Base-by-base conservation (phyloP, 2,888 invertebrate species). In the Cheilosia vernalis region DNA sequence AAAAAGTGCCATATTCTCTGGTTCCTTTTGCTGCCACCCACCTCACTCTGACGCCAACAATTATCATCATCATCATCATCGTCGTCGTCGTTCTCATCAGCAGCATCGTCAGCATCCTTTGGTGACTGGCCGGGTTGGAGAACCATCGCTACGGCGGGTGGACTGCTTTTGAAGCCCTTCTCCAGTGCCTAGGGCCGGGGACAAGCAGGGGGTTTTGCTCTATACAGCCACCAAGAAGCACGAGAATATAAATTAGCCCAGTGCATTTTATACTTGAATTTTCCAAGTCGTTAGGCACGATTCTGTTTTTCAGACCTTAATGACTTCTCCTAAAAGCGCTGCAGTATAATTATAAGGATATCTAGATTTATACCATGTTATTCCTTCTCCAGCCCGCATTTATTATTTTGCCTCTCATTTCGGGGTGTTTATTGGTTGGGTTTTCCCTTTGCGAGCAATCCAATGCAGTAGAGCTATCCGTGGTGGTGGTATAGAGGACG, bases 241-340 rank as follows among this genome's bases (percentile, higher is more conserved):
- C 76, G 44, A 80, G 85, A 76, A 76, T 76, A 87, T 87, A 87
- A 87, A 87, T 87, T 87, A 87, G 87, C 87, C 58, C 80, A 70
- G 80, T 80, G 83, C 83, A 80, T 87, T 85, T 87, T 82, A 78
- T 87, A 85, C 87, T 87, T 87, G 82, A 87, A 87, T 87, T 87
- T 87, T 87, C 85, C 87, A 80, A 86, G 87, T 87, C 87, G 87
- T 87, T 87, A 87, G 87, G 87, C 87, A 87, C 87, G 86, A 87
- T 86, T 80, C 83, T 85, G 87, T 86, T 85, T 87, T 87, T 82
- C 80, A 81, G 85, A 83, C 86, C 86, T 83, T 86, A 87, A 87
- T 87, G 87, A 87, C 87, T 87, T 87, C 81, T 85, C 67, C 70
- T 77, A 67, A 72, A 76, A 77, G 77, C 70, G 76, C 81, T 85